A percentile compares a stretch with the other conserved stretches of the same genome.
These are phyloP conservation scores for Cheilosia soror DNA, from an alignment of 2,888 invertebrate genomes.

Conservation along the genomic window DNA sequence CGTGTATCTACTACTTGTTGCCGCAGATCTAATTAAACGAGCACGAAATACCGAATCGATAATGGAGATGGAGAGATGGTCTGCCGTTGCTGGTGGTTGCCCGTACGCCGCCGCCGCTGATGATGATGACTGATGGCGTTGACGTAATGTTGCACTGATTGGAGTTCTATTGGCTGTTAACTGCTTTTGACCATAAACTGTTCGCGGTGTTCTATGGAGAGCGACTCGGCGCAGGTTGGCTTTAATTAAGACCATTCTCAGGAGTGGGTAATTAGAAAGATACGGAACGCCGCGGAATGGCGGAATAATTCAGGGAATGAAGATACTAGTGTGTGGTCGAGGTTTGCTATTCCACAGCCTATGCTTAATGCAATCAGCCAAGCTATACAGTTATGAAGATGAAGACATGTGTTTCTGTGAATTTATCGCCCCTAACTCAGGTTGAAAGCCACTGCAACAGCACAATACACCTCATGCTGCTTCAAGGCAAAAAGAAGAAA, in stretches of 20 bases:
- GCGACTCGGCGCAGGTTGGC: background rate
- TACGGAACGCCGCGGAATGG: background rate
- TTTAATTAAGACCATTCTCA: slow-evolving; percentile 47
- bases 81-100: background rate
- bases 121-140: background rate
- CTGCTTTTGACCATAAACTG: slow-evolving; percentile 45
- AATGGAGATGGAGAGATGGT: slow-evolving; percentile 18
- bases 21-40: slow-evolving; percentile 64
- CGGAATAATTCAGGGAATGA: slow-evolving; percentile 7
- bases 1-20: slow-evolving; percentile 16
- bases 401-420: slow-evolving; percentile 1
- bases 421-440: background rate
- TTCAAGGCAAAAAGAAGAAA: background rate
- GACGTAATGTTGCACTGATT: no score
- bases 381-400: slow-evolving; percentile 1
- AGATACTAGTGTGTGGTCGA: slow-evolving; percentile 19
- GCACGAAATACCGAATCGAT: slow-evolving; percentile 62
- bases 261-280: slow-evolving; percentile 31
- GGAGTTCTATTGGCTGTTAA: slow-evolving; percentile 23
- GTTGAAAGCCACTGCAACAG: background rate
- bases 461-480: background rate
- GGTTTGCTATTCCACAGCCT: background rate
- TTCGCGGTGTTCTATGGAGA: slow-evolving; percentile 22
- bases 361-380: no score
- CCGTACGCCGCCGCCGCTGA: background rate